Base-by-base conservation (phyloP, 2,113 vertebrate genomes). In the Indicator maculatus region DNA sequence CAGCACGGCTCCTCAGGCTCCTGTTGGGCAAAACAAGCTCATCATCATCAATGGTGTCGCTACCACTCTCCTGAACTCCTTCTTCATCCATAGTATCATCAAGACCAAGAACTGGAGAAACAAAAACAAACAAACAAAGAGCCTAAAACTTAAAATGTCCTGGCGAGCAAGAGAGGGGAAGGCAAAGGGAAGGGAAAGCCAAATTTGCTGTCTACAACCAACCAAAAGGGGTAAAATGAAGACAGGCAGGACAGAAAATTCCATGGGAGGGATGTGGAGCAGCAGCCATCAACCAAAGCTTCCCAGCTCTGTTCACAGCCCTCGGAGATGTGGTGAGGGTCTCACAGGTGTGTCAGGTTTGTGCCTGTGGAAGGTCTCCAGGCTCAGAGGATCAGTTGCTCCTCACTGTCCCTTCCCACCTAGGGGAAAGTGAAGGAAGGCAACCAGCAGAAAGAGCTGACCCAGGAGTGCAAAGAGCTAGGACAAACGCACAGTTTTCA, bases 31-130 rank as follows among this genome's bases (percentile, higher is more conserved):
- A 96, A 90, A 97, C 97, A 95, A 98, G 82, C 69, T 98, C 98
- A 93, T 98, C 98, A 11, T 98, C 98, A 89, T 98, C 98, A 95
- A 98, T 96, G 84, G 97, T 93, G 90, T 98, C 96, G 67, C 97
- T 97, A 86, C 95, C 97, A 95, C 98, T 94, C 95, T 98, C 97
- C 97, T 98, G 98, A 97, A 98, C 96, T 93, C 97, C 98, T 97
- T 97, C 97, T 95, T 98, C 97, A 96, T 98, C 98, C 96, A 98
- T 98, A 98, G 98, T 98, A 93, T 98, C 97, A 97, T 98, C 98
- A 92, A 98, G 97, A 97, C 96, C 98, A 98, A 97, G 96, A 98
- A 98, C 98, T 98, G 96, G 72, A 92, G 88, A 92, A 87, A 92
- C 80, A 91, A 92, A 58, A 83, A 89, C 83, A 71, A 95, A 97